A percentile compares a stretch with the other conserved stretches of the same genome.
Evolutionary conservation across 2,888 invertebrate species (phyloP).

Genomic region (Chymomyza procnemis): DNA sequence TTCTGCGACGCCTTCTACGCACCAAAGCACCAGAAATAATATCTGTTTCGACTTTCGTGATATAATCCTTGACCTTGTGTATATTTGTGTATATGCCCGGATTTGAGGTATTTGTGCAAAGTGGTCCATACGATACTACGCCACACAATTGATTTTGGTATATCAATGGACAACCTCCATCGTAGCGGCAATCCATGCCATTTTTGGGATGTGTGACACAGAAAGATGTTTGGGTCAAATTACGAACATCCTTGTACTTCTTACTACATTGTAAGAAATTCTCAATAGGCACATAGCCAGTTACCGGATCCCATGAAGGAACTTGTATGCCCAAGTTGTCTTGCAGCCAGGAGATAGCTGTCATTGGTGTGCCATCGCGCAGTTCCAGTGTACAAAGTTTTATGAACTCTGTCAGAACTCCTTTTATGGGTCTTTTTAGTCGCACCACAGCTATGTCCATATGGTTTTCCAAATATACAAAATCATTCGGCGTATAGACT

Average conservation of each 20-base stretch:
- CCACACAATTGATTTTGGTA: slow-evolving; percentile 28
- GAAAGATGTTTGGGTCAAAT: slow-evolving; percentile 6
- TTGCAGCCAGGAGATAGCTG: slow-evolving; percentile 35
- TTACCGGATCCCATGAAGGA: not conserved
- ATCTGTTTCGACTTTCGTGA: not conserved
- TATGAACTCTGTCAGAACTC: slow-evolving; percentile 42
- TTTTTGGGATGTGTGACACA: slow-evolving; percentile 15
- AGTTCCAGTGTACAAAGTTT: not conserved
- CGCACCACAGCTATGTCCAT: slow-evolving; percentile 41
- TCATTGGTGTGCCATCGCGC: rapidly evolving
- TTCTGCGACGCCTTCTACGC: not conserved
- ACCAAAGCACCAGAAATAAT: not conserved
- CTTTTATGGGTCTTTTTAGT: slow-evolving; percentile 29
- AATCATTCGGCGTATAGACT: slow-evolving; percentile 28
- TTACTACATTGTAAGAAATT: not conserved
- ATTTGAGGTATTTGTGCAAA: slow-evolving; percentile 19
- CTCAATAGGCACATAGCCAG: not conserved
- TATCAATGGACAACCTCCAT: slow-evolving; percentile 31
- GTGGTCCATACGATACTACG: slow-evolving; percentile 31
- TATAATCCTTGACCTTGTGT: not conserved
- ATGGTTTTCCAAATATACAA: not conserved
- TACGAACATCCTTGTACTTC: not conserved
- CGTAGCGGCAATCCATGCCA: slow-evolving; percentile 21
- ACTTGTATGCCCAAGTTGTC: slow-evolving; percentile 4
- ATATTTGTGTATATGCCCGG: slow-evolving; percentile 40